A percentile compares a stretch with the other conserved stretches of the same genome.
Conservation (phyloP, 23 tunicate species). For the Halocynthia aurantium region DNA sequence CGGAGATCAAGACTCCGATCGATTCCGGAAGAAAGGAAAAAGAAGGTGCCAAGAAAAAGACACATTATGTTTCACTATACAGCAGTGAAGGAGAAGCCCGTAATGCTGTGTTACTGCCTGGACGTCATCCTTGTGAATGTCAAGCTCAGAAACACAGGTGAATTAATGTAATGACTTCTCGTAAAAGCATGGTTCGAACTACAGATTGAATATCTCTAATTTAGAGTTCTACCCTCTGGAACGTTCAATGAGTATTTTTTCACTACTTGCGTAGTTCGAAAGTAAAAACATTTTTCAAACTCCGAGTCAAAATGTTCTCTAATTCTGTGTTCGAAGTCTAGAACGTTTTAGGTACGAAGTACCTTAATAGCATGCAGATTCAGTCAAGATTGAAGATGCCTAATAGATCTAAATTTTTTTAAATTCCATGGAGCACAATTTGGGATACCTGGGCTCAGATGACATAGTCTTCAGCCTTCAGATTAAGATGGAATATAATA, state of each 20-base stretch:
- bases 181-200: too few relatives aligned
- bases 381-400: too few relatives aligned
- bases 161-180: neutral
- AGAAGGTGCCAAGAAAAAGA: slow-evolving; percentile 40
- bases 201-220: too few relatives aligned
- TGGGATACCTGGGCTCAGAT: too few relatives aligned
- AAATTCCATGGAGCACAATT: too few relatives aligned
- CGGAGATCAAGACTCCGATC: slow-evolving; percentile 9
- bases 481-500: too few relatives aligned
- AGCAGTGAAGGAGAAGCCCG: slow-evolving; percentile 80
- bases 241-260: too few relatives aligned
- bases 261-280: too few relatives aligned
- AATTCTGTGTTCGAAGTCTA: neutral
- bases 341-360: neutral
- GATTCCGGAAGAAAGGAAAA: slow-evolving; percentile 17
- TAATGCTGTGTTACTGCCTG: slow-evolving; percentile 80
- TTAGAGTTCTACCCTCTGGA: too few relatives aligned
- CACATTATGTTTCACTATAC: slow-evolving; percentile 65
- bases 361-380: too few relatives aligned
- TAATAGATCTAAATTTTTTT: too few relatives aligned
- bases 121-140: slow-evolving; percentile 85
- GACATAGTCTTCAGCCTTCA: too few relatives aligned
- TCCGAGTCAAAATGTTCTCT: neutral
- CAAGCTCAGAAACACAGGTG: slow-evolving; percentile 97
- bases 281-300: neutral